Base-by-base conservation (phyloP, 2,888 invertebrate genomes). In the Drosophila emarginata region DNA sequence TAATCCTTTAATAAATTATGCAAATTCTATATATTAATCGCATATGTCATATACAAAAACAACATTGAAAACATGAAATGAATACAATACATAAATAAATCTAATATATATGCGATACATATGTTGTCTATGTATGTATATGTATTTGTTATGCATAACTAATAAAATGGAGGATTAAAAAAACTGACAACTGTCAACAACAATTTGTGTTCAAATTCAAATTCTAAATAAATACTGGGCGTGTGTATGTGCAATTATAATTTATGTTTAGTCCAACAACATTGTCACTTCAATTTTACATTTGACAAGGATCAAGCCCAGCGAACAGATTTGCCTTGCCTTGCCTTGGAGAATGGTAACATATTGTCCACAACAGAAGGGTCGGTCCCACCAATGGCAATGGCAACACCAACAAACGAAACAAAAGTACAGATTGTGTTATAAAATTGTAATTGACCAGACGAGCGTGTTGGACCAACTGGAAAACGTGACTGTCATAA, bases 381-480 rank as follows among this genome's bases (percentile, higher is more conserved):
- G 45, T 21, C 11, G 45, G 11, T 21, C 12, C 21, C 21, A 11
- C 9, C 32, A 45, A 9, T 45, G 40, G 40, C 15, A 45, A 9
- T 9, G 40, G 40, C 40, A 45, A 45, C 9, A 21, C 18, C 18
- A 45, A 45, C 45, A 45, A 45, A 45, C 45, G 45, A 45, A 45
- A 45, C 45, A 45, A 45, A 45, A 53, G 36, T 36, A 45, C 68
- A 77, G 85, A 86, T 83, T 78, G 71, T 72, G 67, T 80, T 86
- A 70, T 67, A 83, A 86, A 80, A 76, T 72, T 83, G 73, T 73
- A 83, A 80, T 83, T 86, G 86, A 72, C 76, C 66, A 75, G 76
- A 76, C 84, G 69, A 64, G 59, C 56, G 56, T 57, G 56, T 57
- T 37, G 37, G 23, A 37, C 56, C 54, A 11, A 54, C 36, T 21